Conservation (phyloP, 2,113 vertebrate genomes). For the Dasyurus viverrinus region DNA sequence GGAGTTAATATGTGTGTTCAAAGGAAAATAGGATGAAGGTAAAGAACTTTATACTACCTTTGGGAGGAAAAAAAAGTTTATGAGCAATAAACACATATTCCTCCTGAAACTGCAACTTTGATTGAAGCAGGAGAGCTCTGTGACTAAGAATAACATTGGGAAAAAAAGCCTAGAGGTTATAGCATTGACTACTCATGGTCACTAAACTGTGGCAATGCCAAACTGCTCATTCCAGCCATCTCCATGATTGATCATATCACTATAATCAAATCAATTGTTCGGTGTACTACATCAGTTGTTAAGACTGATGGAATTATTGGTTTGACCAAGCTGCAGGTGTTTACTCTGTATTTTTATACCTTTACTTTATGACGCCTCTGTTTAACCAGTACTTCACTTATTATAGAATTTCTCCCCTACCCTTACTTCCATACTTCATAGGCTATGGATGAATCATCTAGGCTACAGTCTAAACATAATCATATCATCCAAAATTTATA, state of each 20-base stretch:
- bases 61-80: neutral
- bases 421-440: neutral
- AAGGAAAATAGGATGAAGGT: conserved; percentile 15
- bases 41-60: conserved; percentile 13
- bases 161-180: neutral
- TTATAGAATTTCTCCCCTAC: neutral
- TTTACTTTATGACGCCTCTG: neutral
- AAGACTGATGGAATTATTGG: neutral
- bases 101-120: neutral
- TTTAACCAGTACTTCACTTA: neutral
- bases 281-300: neutral
- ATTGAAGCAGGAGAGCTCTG: neutral
- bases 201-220: neutral
- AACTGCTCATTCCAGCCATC: neutral
- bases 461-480: neutral
- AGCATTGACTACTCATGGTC: neutral
- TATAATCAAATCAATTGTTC: neutral
- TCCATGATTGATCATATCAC: neutral
- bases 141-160: neutral
- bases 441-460: neutral
- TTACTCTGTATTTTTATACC: neutral
- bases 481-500: neutral
- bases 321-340: neutral
- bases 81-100: neutral
- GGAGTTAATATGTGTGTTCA: neutral